Conservation (phyloP, 2,888 invertebrate species). For the Drosophila formosana region DNA sequence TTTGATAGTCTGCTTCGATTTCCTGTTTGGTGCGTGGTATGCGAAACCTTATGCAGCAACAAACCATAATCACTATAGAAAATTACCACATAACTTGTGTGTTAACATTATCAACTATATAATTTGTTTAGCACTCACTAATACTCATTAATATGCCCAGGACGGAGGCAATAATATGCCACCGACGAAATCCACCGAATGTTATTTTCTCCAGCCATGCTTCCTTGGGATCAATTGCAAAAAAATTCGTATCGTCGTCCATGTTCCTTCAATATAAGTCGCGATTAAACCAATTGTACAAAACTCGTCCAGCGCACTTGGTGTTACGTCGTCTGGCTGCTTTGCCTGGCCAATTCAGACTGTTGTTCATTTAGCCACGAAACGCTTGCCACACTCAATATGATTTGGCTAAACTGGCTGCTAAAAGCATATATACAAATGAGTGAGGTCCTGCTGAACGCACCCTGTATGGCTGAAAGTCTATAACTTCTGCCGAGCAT, state of each 20-base stretch:
- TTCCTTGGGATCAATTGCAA: conserved; percentile 85
- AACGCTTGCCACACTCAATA: conserved; percentile 40
- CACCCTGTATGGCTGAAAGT: conserved; percentile 53
- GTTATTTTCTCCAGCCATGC: conserved; percentile 91
- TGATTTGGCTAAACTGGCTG: conserved; percentile 44
- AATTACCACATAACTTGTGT: neutral
- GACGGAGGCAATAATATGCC: conserved; percentile 92
- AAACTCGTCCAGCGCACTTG: conserved; percentile 20
- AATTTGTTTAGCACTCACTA: conserved; percentile 84
- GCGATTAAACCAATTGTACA: conserved; percentile 8
- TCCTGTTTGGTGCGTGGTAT: conserved; percentile 97
- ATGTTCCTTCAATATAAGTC: conserved; percentile 28
- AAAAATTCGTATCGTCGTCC: conserved; percentile 76
- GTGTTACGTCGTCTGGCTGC: conserved; percentile 52
- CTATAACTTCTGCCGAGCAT: conserved; percentile 45
- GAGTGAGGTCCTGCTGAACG: conserved; percentile 20
- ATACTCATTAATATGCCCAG: conserved; percentile 88
- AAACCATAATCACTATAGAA: conserved; percentile 91
- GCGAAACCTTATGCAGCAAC: conserved; percentile 95
- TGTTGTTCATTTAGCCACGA: conserved; percentile 57
- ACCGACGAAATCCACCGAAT: conserved; percentile 90
- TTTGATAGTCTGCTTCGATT: conserved; percentile 96
- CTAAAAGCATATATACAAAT: conserved; percentile 39
- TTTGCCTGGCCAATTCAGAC: conserved; percentile 61
- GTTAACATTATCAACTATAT: neutral